phyloP scores from a whole-genome alignment of 1,140 invertebrate genomes.

The Rhynchophorus ferrugineus region DNA sequence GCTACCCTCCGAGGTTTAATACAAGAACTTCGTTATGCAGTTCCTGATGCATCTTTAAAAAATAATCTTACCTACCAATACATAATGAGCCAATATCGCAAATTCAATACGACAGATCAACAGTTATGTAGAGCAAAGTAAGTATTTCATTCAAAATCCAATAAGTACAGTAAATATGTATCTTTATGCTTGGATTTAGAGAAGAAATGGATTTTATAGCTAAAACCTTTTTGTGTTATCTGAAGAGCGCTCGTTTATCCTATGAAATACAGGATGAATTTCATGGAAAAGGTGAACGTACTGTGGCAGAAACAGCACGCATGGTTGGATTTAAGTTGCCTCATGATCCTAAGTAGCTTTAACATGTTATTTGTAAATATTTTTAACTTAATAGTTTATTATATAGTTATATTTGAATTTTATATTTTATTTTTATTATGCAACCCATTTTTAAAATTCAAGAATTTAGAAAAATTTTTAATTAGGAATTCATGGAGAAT shows the following conservation, averaged over 20 bases:
- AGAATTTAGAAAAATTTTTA: too few species aligned
- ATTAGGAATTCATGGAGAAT: too few species aligned
- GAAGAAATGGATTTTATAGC: slow-evolving; percentile 64
- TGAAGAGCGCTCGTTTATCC: slow-evolving; percentile 57
- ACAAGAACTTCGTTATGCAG: slow-evolving; percentile 50
- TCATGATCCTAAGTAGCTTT: slow-evolving; percentile 57
- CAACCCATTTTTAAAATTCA: too few species aligned
- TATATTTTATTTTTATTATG: too few species aligned
- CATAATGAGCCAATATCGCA: slow-evolving; percentile 62
- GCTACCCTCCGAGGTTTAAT: slow-evolving; percentile 49
- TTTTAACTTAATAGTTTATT: too few species aligned
- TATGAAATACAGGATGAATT: slow-evolving; percentile 64
- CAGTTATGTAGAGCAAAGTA: slow-evolving; percentile 63
- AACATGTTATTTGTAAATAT: too few species aligned
- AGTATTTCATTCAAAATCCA: too few species aligned
- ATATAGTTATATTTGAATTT: too few species aligned
- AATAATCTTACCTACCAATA: slow-evolving; percentile 56
- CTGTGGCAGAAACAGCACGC: slow-evolving; percentile 66
- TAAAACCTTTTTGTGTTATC: slow-evolving; percentile 66
- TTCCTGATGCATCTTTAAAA: slow-evolving; percentile 44
- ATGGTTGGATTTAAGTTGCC: slow-evolving; percentile 80
- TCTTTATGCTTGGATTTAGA: slow-evolving; percentile 28
- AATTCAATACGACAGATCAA: slow-evolving; percentile 68
- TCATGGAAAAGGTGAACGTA: slow-evolving; percentile 67
- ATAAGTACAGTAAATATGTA: background rate